Conservation (phyloP, 2,797 vertebrate species). For the Sebastes alutus region DNA sequence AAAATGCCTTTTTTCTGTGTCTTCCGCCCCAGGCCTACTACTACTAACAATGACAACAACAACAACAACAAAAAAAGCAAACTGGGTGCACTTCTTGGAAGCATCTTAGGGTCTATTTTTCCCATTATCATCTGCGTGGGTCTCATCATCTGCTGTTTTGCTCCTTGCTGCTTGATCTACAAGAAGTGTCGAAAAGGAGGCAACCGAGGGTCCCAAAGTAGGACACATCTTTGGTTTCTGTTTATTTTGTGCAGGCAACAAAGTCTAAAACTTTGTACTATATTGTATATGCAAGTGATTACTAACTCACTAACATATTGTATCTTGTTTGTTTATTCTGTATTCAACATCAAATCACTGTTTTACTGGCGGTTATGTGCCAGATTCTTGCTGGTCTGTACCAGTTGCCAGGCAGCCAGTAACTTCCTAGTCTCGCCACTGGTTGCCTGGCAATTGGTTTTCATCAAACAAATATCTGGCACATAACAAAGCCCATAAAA, state of each 20-base stretch:
- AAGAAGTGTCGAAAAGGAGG: slow-evolving; percentile 26
- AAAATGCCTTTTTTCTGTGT: not conserved
- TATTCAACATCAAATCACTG: not conserved
- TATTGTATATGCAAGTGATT: not conserved
- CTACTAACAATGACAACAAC: not conserved
- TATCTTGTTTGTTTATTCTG: not conserved
- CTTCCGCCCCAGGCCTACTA: not conserved
- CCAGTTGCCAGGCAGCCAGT: not conserved
- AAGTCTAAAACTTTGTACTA: not conserved
- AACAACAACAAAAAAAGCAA: accelerated
- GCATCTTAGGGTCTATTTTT: not conserved
- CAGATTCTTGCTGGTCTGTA: not conserved
- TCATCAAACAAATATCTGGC: not conserved
- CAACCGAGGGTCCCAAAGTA: slow-evolving; percentile 6
- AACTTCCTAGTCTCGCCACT: not conserved
- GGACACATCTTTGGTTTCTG: not conserved
- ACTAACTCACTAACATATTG: not conserved
- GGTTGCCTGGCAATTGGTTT: not conserved
- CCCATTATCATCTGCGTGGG: slow-evolving; percentile 6
- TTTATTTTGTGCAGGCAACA: not conserved
- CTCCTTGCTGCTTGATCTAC: slow-evolving; percentile 55
- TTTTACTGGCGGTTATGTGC: not conserved
- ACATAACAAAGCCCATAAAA: not conserved
- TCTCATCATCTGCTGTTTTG: slow-evolving; percentile 49
- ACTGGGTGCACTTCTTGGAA: not conserved